Conservation (phyloP, 2,113 vertebrate genomes). For the Chaetura pelagica region DNA sequence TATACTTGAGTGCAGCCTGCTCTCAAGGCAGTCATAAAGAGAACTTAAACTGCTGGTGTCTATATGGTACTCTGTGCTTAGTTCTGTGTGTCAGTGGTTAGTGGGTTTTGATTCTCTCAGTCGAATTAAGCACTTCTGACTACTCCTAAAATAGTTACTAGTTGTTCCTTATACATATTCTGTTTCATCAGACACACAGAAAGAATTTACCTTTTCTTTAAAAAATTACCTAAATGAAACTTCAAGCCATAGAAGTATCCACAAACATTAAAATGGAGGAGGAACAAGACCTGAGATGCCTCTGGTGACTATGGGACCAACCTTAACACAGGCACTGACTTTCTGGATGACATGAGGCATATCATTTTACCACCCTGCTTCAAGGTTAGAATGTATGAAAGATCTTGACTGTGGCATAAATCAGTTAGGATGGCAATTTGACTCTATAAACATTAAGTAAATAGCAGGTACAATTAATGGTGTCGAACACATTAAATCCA, state of each 20-base stretch:
- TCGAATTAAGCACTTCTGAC: not conserved
- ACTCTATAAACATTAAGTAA: not conserved
- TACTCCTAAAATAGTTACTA: not conserved
- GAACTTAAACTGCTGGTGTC: not conserved
- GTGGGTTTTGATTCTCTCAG: not conserved
- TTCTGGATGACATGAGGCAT: not conserved
- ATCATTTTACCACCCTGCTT: not conserved
- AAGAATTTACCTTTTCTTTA: not conserved
- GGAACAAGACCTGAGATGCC: not conserved
- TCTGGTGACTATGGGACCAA: rapidly evolving
- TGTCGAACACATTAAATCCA: not conserved
- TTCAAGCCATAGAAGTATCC: not conserved
- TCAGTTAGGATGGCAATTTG: not conserved
- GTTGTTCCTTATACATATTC: not conserved
- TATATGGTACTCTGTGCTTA: not conserved
- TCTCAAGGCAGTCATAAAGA: not conserved
- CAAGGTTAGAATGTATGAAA: not conserved
- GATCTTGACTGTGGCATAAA: not conserved
- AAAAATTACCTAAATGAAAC: not conserved
- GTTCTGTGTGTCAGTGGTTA: not conserved
- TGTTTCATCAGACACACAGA: not conserved
- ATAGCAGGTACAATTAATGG: not conserved
- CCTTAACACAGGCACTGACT: not conserved
- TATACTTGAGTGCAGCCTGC: not conserved
- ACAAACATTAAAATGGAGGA: not conserved